A percentile compares a stretch with the other conserved stretches of the same genome.
phyloP scores from a whole-genome alignment of 1,140 invertebrate species.

The Phocides pigmalion region DNA sequence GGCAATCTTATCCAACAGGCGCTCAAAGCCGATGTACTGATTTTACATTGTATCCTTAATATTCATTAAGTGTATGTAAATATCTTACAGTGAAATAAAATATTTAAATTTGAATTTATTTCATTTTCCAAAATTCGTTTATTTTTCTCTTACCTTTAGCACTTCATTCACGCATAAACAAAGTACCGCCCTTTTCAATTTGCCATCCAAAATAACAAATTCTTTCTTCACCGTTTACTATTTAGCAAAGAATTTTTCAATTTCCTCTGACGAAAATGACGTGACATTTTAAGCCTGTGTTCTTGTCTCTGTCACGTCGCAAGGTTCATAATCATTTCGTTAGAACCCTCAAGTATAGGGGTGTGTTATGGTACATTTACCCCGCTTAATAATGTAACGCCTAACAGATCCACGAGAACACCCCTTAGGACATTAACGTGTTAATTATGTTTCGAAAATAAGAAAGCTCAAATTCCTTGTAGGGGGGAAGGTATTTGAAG shows the following conservation, averaged over 20 bases:
- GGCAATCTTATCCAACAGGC: no score
- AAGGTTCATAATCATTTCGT: background rate
- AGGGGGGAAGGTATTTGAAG: background rate
- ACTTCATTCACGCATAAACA: background rate
- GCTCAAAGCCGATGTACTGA: no score
- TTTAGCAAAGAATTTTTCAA: slow-evolving; percentile 29
- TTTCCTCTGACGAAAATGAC: slow-evolving; percentile 10
- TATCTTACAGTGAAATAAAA: no score
- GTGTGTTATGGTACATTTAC: slow-evolving; percentile 41
- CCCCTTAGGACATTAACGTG: slow-evolving; percentile 28
- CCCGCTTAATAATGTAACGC: slow-evolving; percentile 49
- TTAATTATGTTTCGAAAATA: slow-evolving; percentile 22
- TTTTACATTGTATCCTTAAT: no score
- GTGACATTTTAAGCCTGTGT: slow-evolving; percentile 26
- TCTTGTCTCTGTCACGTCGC: slow-evolving; percentile 2
- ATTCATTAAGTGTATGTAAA: no score
- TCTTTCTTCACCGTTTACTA: background rate
- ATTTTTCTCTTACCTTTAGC: background rate
- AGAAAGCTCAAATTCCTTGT: slow-evolving; percentile 3
- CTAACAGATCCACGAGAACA: slow-evolving; percentile 30
- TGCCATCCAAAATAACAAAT: background rate
- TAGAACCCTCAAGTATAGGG: slow-evolving; percentile 35
- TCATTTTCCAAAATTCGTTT: no score
- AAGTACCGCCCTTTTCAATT: background rate
- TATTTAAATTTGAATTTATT: no score